A percentile compares a stretch with the other conserved stretches of the same genome.
Evolutionary conservation across 2,797 vertebrate species (phyloP).

Genomic region (Cossypha niveicapilla): DNA sequence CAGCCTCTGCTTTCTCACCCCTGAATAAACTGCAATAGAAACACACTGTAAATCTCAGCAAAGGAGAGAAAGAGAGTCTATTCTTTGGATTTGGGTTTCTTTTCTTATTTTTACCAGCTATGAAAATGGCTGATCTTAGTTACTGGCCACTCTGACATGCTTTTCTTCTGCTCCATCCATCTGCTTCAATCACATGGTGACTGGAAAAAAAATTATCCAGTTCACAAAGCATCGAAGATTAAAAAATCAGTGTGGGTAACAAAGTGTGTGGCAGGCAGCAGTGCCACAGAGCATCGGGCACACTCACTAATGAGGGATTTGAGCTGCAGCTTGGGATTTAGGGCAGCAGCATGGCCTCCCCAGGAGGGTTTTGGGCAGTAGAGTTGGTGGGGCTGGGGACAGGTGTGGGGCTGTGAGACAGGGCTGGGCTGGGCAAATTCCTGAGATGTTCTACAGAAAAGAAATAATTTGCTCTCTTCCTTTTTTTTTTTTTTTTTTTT

Average conservation of each 20-base stretch:
- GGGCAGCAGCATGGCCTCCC: background rate
- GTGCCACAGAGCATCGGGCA: background rate
- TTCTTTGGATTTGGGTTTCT: background rate
- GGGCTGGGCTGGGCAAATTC: background rate
- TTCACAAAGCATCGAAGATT: background rate
- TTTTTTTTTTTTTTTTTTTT: background rate
- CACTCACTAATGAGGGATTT: background rate
- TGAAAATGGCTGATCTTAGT: constrained; percentile 12
- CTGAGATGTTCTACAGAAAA: accelerated
- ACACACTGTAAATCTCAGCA: background rate
- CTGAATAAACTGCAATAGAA: background rate
- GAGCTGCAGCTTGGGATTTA: background rate
- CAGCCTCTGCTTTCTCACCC: background rate
- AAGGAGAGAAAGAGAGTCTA: background rate
- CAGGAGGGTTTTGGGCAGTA: background rate
- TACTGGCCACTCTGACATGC: background rate
- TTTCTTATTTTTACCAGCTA: background rate
- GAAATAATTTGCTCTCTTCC: background rate
- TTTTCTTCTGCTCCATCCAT: constrained; percentile 20
- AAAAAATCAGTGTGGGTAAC: background rate
- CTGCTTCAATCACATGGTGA: constrained; percentile 36
- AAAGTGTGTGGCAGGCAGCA: background rate
- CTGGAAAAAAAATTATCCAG: background rate
- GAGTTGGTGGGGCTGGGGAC: background rate
- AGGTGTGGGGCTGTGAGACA: background rate